phyloP scores from a whole-genome alignment of 2,888 invertebrate species.

The Caenorhabditis drosophilae region DNA sequence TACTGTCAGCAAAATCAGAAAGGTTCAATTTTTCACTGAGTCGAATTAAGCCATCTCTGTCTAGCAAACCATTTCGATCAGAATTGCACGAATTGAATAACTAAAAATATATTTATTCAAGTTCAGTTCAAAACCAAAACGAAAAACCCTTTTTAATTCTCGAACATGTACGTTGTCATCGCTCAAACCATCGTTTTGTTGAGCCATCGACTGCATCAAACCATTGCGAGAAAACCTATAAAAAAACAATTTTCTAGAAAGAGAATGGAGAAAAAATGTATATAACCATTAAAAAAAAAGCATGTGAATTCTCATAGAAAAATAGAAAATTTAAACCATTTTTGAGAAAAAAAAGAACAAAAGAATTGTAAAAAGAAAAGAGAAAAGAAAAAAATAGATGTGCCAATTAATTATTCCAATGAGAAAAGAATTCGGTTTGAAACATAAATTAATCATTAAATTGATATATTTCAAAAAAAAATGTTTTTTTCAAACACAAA shows the following conservation, averaged over 20 bases:
- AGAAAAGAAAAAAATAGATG: not conserved
- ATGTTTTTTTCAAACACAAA: no score
- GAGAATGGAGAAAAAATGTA: no score
- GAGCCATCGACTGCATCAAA: constrained; percentile 41
- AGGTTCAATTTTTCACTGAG: constrained; percentile 51
- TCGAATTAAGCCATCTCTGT: constrained; percentile 34
- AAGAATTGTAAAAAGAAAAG: not conserved
- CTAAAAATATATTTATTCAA: no score
- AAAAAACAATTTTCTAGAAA: not conserved
- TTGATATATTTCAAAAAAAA: no score
- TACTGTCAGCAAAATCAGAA: constrained; percentile 42
- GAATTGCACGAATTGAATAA: constrained; percentile 51
- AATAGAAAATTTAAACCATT: constrained; percentile 4
- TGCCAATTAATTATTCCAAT: constrained; percentile 22
- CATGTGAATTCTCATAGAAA: not conserved
- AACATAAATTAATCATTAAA: no score
- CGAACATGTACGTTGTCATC: constrained; percentile 58
- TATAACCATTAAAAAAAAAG: not conserved
- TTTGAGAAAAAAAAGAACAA: constrained; percentile 11
- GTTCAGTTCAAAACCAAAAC: constrained; percentile 3
- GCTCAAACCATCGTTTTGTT: constrained; percentile 44
- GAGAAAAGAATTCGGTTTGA: constrained; percentile 4
- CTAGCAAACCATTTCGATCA: constrained; percentile 43
- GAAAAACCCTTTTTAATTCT: constrained; percentile 49
- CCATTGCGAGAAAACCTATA: constrained; percentile 16